Conservation (phyloP, 2,113 vertebrate species). For the Rhegmatorhina hoffmannsi region DNA sequence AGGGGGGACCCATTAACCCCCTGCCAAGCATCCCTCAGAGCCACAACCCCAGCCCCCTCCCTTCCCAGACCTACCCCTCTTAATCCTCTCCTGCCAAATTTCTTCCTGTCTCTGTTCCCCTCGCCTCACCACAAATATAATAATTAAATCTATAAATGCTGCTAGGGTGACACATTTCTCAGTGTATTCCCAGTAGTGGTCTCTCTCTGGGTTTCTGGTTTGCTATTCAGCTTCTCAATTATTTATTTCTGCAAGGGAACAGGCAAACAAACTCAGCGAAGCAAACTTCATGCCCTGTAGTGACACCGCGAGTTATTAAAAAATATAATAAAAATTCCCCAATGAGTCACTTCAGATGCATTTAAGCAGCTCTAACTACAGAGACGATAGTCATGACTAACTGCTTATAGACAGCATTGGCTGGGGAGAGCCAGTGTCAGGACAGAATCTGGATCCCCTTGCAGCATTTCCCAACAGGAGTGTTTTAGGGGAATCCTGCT, state of each 20-base stretch:
- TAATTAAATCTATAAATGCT: not conserved
- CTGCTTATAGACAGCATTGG: not conserved
- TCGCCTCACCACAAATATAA: not conserved
- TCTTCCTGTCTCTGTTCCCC: not conserved
- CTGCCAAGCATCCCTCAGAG: not conserved
- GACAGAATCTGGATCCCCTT: not conserved
- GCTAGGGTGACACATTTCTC: not conserved
- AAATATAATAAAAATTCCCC: conserved; percentile 5
- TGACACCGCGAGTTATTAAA: not conserved
- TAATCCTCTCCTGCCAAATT: not conserved
- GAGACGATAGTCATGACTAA: not conserved
- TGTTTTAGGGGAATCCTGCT: not conserved
- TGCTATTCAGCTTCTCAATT: conserved; percentile 20
- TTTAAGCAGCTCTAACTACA: conserved; percentile 26
- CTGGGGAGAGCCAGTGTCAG: not conserved
- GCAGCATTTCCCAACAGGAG: not conserved
- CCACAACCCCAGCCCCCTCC: too few relatives aligned
- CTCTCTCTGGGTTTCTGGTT: conserved; percentile 21
- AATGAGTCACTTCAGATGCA: conserved; percentile 32
- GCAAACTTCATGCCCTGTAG: conserved; percentile 40
- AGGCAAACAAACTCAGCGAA: conserved; percentile 1
- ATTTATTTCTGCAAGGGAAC: not conserved
- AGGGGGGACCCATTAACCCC: accelerated
- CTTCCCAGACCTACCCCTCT: not conserved
- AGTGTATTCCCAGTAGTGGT: not conserved